Percentiles rank a stretch among this genome's conserved stretches.
These are phyloP conservation scores for Antheraea assamensis DNA, from an alignment of 2,888 invertebrate genomes.

Conservation along the genomic window DNA sequence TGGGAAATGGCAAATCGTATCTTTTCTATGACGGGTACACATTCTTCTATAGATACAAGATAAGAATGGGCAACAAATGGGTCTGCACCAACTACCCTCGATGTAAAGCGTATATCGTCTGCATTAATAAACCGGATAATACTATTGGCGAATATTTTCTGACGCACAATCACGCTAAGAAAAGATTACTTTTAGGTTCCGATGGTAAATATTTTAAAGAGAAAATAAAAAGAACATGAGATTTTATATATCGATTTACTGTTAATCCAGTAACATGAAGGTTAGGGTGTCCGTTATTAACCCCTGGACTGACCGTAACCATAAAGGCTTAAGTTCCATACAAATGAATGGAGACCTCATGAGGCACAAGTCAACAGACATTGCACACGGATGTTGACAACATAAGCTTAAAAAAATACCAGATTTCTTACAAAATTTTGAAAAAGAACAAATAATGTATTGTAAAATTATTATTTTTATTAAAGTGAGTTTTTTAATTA, in stretches of 20 bases:
- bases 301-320: no score
- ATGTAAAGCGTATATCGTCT: conserved; percentile 39
- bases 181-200: conserved; percentile 21
- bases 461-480: no score
- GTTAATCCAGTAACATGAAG: no score
- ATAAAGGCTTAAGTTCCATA: no score
- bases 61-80: conserved; percentile 34
- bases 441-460: no score
- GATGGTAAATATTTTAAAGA: conserved; percentile 26
- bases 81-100: conserved; percentile 41
- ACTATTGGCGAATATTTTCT: not conserved
- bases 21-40: conserved; percentile 38
- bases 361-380: no score
- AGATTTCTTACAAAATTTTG: no score
- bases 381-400: no score
- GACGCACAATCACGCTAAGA: conserved; percentile 25
- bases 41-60: conserved; percentile 35
- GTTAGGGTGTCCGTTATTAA: no score
- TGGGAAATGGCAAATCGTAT: conserved; percentile 32
- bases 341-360: no score
- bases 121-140: conserved; percentile 22
- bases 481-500: no score
- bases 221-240: not conserved
- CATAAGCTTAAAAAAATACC: no score
- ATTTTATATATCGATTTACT: not conserved